Evolutionary conservation across 2,113 vertebrate genomes (phyloP).

Genomic region (Danio rerio): GRCz12tu NC_133185.1:42697501-42698000

Average conservation of each 20-base stretch:
- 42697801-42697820: no score
- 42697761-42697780: no score
- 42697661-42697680: slow-evolving; percentile 3
- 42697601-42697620: background rate
- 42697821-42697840: no score
- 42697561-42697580: background rate
- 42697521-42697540: background rate
- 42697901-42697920: background rate
- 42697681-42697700: no score
- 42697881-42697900: background rate
- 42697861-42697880: slow-evolving; percentile 1
- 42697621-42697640: slow-evolving; percentile 31
- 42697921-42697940: background rate
- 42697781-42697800: no score
- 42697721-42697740: no score
- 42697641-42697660: background rate
- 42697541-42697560: background rate
- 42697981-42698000: background rate
- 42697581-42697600: background rate
- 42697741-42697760: no score
- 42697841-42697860: background rate
- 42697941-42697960: background rate
- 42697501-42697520: background rate
- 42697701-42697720: no score
- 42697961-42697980: background rate